A percentile compares a stretch with the other conserved stretches of the same genome.
phyloP scores from a whole-genome alignment of 1,140 invertebrate genomes.

The Panagrolaimus sp. region DNA sequence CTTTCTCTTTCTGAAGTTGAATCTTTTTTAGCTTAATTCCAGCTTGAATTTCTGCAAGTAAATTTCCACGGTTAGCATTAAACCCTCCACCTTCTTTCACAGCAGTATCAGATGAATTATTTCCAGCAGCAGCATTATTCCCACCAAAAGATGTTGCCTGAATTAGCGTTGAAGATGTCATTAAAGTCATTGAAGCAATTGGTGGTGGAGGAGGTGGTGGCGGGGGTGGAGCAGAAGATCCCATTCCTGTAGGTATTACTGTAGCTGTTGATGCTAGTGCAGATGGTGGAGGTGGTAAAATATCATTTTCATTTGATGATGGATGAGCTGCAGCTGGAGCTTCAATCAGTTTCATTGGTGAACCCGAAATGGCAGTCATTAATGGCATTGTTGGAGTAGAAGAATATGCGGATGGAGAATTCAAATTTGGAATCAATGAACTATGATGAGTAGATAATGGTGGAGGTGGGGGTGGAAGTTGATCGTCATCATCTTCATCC shows the following conservation, averaged over 20 bases:
- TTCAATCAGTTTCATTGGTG: neutral
- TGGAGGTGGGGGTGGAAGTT: constrained; percentile 12
- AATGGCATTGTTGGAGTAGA: neutral
- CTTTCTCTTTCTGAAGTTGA: constrained; percentile 23
- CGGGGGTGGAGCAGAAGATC: neutral
- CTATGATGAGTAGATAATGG: constrained; percentile 3
- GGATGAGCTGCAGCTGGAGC: neutral
- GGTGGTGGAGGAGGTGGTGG: constrained; percentile 16
- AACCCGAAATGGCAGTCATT: too few species aligned
- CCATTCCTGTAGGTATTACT: neutral
- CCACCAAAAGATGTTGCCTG: neutral
- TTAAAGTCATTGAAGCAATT: neutral
- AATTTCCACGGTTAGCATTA: neutral
- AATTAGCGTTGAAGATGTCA: neutral
- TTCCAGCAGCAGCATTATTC: neutral
- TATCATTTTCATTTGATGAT: neutral
- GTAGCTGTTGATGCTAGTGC: too few species aligned
- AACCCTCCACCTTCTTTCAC: neutral
- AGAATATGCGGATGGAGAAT: neutral
- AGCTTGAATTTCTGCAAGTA: constrained; percentile 29
- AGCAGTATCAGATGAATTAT: neutral
- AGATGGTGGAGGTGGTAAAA: neutral
- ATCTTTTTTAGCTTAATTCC: constrained; percentile 33
- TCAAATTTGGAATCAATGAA: neutral
- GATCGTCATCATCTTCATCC: constrained; percentile 7